phyloP scores from a whole-genome alignment of 1,140 invertebrate genomes.

The Drosophila burlai region DNA sequence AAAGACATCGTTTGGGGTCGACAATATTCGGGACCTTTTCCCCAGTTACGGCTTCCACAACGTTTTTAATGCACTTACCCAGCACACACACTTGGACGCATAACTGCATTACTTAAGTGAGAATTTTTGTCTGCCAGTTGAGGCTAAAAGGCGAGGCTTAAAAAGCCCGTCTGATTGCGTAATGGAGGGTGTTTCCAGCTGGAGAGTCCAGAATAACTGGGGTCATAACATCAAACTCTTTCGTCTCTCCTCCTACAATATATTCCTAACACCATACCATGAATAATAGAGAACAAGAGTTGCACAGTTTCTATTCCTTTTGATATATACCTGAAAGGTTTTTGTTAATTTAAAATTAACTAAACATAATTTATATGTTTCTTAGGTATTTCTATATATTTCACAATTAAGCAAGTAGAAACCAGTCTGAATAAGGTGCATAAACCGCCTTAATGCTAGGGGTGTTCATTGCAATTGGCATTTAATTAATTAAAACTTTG shows the following conservation, averaged over 20 bases:
- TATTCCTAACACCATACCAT: background rate
- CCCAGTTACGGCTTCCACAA: slow-evolving; percentile 37
- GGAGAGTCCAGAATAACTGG: background rate
- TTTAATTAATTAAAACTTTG: slow-evolving; percentile 67
- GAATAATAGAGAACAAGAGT: no score
- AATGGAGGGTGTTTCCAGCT: slow-evolving; percentile 43
- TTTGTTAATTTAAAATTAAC: background rate
- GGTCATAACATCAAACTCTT: background rate
- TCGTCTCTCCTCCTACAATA: no score
- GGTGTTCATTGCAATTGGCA: slow-evolving; percentile 22
- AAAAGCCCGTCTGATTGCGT: slow-evolving; percentile 25
- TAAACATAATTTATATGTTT: background rate
- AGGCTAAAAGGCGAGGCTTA: slow-evolving; percentile 9
- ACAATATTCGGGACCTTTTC: slow-evolving; percentile 14
- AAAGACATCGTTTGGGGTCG: slow-evolving; percentile 31
- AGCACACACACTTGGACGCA: slow-evolving; percentile 24
- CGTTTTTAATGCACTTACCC: slow-evolving; percentile 61
- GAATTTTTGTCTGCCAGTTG: slow-evolving; percentile 38
- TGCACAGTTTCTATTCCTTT: no score
- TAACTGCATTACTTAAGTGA: slow-evolving; percentile 48
- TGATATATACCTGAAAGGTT: background rate
- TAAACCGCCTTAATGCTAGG: slow-evolving; percentile 10
- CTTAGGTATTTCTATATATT: background rate
- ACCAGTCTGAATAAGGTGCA: background rate
- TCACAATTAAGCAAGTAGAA: background rate